Conservation (phyloP, 2,113 vertebrate species). For the Hippocampus zosterae region DNA sequence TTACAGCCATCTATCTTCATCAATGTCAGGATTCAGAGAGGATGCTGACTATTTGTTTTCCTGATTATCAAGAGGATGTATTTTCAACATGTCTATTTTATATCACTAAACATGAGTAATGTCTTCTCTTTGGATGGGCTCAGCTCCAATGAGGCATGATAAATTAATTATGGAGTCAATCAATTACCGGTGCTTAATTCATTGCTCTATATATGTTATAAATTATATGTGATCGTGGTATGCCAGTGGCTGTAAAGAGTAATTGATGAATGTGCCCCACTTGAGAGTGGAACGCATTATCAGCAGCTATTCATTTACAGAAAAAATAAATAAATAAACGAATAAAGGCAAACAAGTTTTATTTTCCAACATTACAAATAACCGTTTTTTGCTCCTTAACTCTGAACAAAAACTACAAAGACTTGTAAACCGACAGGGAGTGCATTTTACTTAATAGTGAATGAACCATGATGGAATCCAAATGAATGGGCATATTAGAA, state of each 20-base stretch:
- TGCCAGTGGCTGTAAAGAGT: slow-evolving; percentile 9
- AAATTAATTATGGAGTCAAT: slow-evolving; percentile 22
- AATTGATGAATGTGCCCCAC: slow-evolving; percentile 20
- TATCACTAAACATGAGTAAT: slow-evolving; percentile 22
- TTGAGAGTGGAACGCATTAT: slow-evolving; percentile 30
- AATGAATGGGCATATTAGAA: neutral
- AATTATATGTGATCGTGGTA: slow-evolving; percentile 10
- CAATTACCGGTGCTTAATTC: slow-evolving; percentile 5
- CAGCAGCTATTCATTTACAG: slow-evolving; percentile 23
- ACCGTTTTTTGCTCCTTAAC: neutral
- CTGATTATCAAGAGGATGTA: slow-evolving; percentile 4
- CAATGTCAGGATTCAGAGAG: slow-evolving; percentile 28
- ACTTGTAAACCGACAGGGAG: neutral
- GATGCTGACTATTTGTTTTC: slow-evolving; percentile 20
- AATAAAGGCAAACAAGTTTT: slow-evolving; percentile 1
- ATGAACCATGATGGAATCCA: neutral
- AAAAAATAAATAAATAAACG: slow-evolving; percentile 25
- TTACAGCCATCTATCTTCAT: slow-evolving; percentile 57
- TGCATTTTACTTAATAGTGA: neutral
- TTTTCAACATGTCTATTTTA: slow-evolving; percentile 19
- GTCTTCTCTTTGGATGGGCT: neutral
- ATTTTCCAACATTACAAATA: neutral
- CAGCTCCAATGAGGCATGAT: slow-evolving; percentile 18
- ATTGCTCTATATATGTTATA: slow-evolving; percentile 20
- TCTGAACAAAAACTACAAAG: neutral